A percentile compares a stretch with the other conserved stretches of the same genome.
Evolutionary conservation across 2,797 vertebrate species (phyloP).

Genomic region (Eutrigla gurnardus): DNA sequence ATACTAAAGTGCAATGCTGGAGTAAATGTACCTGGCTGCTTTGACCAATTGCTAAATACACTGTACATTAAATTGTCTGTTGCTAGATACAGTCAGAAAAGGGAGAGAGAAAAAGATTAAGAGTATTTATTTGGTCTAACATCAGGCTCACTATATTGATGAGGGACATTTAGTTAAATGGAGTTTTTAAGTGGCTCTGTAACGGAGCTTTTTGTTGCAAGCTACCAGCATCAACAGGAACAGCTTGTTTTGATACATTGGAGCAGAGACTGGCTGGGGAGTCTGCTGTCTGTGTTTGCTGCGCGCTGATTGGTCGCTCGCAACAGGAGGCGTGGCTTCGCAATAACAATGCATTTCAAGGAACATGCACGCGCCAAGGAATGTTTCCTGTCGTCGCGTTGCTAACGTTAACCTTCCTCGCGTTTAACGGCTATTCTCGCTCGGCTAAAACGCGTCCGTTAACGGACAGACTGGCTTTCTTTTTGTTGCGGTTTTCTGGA

Average conservation of each 20-base stretch:
- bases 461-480: not conserved
- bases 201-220: constrained; percentile 8
- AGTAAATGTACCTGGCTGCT: not conserved
- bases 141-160: not conserved
- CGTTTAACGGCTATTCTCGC: constrained; percentile 14
- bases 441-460: constrained; percentile 7
- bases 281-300: constrained; percentile 70
- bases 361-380: constrained; percentile 80
- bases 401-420: constrained; percentile 16
- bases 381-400: constrained; percentile 76
- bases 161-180: not conserved
- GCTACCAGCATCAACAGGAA: constrained; percentile 30
- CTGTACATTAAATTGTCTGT: not conserved
- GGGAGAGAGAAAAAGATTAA: too few species aligned
- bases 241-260: constrained; percentile 65
- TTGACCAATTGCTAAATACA: not conserved
- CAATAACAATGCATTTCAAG: constrained; percentile 81
- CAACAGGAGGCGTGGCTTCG: constrained; percentile 62
- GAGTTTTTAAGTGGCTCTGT: not conserved
- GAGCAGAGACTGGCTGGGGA: constrained; percentile 54
- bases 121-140: not conserved
- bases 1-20: not conserved
- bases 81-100: not conserved
- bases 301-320: constrained; percentile 53
- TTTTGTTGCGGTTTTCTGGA: not conserved